A percentile compares a stretch with the other conserved stretches of the same genome.
These are phyloP conservation scores for Crematogaster levior DNA, from an alignment of 2,888 invertebrate species.

Conservation along the genomic window DNA sequence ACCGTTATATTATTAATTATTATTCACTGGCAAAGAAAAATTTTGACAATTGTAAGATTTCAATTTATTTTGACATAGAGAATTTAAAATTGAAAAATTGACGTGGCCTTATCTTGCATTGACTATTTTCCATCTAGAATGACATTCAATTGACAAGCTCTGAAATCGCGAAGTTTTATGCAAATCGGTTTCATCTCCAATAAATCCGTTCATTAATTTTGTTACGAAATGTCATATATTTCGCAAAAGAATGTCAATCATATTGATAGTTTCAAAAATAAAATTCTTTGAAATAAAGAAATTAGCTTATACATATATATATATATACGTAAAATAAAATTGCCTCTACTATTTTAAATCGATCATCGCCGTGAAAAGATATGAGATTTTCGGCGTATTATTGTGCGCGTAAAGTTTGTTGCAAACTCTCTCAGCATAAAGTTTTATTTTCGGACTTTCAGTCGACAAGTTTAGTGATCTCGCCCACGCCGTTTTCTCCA, in stretches of 20 bases:
- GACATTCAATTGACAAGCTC: neutral
- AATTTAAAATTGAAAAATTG: neutral
- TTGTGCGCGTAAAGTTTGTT: constrained; percentile 19
- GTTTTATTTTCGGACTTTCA: constrained; percentile 43
- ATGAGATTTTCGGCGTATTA: neutral
- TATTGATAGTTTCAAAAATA: constrained; percentile 9
- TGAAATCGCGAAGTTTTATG: neutral
- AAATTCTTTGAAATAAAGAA: neutral
- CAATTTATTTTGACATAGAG: neutral
- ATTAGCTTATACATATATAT: too few species aligned
- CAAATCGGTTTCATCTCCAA: neutral
- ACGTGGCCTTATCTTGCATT: constrained; percentile 22
- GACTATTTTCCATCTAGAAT: constrained; percentile 16
- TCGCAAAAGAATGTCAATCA: neutral
- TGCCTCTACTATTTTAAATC: constrained; percentile 7
- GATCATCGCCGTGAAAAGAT: neutral
- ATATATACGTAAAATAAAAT: constrained; percentile 21
- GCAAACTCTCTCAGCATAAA: constrained; percentile 18
- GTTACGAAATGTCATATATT: constrained; percentile 2
- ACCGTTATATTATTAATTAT: too few species aligned
- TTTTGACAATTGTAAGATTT: constrained; percentile 10
- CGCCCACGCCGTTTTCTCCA: constrained; percentile 39
- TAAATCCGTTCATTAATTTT: constrained; percentile 1
- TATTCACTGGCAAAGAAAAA: too few species aligned
- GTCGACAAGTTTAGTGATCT: constrained; percentile 43